Percentiles rank a stretch among this genome's conserved stretches.
phyloP scores from a whole-genome alignment of 2,888 invertebrate species.

The Oligia strigilis region DNA sequence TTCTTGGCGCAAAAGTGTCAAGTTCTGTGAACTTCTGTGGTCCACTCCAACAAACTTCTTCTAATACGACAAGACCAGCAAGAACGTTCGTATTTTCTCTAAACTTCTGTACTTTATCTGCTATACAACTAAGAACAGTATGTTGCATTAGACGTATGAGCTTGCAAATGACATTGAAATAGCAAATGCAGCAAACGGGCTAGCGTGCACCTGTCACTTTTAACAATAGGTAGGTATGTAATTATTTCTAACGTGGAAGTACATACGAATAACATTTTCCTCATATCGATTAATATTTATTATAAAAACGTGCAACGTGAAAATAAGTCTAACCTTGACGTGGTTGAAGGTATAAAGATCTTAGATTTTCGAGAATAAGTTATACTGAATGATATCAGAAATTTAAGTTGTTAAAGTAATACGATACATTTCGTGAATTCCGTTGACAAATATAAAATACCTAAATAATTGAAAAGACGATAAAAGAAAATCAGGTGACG shows the following conservation, averaged over 20 bases:
- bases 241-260: conserved; percentile 52
- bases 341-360: conserved; percentile 11
- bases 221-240: conserved; percentile 24
- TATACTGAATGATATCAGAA: no score
- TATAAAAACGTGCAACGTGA: conserved; percentile 28
- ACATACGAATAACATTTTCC: conserved; percentile 50
- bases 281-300: conserved; percentile 39
- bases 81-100: background rate
- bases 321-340: conserved; percentile 20
- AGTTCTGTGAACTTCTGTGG: background rate
- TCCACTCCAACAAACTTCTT: background rate
- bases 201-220: conserved; percentile 47
- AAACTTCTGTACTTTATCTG: conserved; percentile 12
- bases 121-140: background rate
- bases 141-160: conserved; percentile 15
- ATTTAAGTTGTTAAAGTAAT: background rate
- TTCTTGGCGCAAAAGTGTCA: background rate
- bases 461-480: background rate
- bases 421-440: background rate
- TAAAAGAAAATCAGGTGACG: background rate
- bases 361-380: background rate
- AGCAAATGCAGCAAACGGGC: conserved; percentile 30
- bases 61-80: background rate
- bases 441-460: background rate
- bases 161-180: conserved; percentile 63